Evolutionary conservation across 2,888 invertebrate genomes (phyloP), one percentile per base, ranked within the genome.

Genomic region (Aspidiotus rigidus): DNA sequence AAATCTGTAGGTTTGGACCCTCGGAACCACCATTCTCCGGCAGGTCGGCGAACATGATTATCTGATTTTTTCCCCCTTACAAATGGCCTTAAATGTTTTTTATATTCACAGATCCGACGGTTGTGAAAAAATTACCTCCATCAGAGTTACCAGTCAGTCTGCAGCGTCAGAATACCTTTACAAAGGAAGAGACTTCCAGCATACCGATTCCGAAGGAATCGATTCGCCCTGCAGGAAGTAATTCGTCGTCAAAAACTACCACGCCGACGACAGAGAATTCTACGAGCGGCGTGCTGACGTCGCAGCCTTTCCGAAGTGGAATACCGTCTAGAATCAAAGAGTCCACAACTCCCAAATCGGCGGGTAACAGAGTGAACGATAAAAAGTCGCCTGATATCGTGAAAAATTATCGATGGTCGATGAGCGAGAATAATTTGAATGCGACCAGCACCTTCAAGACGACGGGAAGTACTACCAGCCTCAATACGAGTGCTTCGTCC

Each of bases 151-250:
- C 69, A 9, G 61, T 10, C 66, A 82, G 83, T 0, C 77, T 89
- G 49, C 89, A 89, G 73, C 83, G 94, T 41, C 93, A 95, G 78
- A 92, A 92, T 13, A 95, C 95, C 0, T 95, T 95, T 77, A 90
- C 92, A 0, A 94, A 93, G 79, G 93, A 93, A 74, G 90, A 90
- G 73, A 81, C 82, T 0, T 76, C 77, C 0, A 73, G 75, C 11
- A 75, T 73, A 60, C 75, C 74, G 9, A 75, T 75, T 28, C 40
- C 53, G 9, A 67, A 60, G 15, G 40, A 74, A 76, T 2, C 74
- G 77, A 41, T 71, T 62, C 11, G 67, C 67, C 76, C 54, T 74
- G 79, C 59, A 80, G 79, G 0, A 77, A 77, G 44, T 78, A 80
- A 1, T 79, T 78, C 44, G 71, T 64, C 71, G 67, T 42, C 72